Evolutionary conservation across 2,113 vertebrate genomes (phyloP).

Genomic region (Erythrocebus patas): DNA sequence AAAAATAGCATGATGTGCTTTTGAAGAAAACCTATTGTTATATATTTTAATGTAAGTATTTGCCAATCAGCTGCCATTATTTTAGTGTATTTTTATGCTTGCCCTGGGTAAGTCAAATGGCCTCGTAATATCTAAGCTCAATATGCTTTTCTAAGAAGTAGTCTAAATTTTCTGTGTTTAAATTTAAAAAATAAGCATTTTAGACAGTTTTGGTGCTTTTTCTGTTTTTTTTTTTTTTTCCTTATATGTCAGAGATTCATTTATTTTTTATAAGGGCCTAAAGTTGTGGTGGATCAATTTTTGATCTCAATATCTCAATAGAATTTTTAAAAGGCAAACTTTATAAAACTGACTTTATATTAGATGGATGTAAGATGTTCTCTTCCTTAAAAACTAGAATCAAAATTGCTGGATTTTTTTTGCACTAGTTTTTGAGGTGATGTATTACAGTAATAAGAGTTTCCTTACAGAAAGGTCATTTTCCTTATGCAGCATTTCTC

Average conservation of each 20-base stretch:
- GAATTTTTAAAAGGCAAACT: neutral
- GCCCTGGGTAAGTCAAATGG: neutral
- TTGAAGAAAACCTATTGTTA: neutral
- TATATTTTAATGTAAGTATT: neutral
- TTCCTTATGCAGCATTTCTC: conserved; percentile 32
- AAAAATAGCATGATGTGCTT: neutral
- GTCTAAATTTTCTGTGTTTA: neutral
- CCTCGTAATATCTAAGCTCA: neutral
- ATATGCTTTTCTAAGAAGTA: neutral
- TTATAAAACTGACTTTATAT: neutral
- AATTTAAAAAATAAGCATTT: conserved; percentile 28
- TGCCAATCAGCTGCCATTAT: neutral
- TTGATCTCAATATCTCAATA: neutral
- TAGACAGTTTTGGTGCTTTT: neutral
- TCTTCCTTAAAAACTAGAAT: conserved; percentile 22
- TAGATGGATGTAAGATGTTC: neutral
- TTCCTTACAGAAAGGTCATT: neutral
- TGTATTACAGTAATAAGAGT: conserved; percentile 2
- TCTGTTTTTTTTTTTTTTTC: conserved; percentile 44
- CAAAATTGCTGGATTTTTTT: neutral
- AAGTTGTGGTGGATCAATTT: neutral
- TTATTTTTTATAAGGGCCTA: neutral
- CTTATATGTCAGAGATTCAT: neutral
- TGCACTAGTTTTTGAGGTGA: neutral
- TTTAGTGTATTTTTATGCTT: neutral